Evolutionary conservation across 2,797 vertebrate species (phyloP).

Genomic region (Epinephelus coioides): DNA sequence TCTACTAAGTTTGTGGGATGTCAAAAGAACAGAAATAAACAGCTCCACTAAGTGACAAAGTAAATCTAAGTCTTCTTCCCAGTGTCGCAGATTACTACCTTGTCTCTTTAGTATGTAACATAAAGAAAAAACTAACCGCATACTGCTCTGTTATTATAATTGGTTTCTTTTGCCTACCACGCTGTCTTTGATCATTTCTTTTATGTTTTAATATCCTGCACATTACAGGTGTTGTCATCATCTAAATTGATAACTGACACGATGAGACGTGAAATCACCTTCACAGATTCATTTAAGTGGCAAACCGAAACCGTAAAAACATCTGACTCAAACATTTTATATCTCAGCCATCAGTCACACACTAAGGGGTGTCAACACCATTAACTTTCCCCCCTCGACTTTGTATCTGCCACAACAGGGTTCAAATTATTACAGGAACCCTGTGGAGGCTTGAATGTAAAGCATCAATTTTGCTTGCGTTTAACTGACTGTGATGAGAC

Average conservation of each 20-base stretch:
- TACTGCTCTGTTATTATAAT: neutral
- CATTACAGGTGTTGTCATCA: neutral
- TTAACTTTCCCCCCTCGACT: constrained; percentile 5
- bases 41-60: accelerated
- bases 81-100: neutral
- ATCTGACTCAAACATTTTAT: constrained; percentile 14
- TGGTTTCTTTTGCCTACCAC: neutral
- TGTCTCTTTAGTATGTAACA: neutral
- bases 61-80: neutral
- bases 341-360: constrained; percentile 26
- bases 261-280: constrained; percentile 9
- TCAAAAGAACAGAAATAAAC: neutral
- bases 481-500: neutral
- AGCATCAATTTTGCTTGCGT: neutral
- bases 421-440: constrained; percentile 15
- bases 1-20: neutral
- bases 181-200: neutral
- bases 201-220: neutral
- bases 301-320: constrained; percentile 9
- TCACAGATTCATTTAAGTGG: constrained; percentile 3
- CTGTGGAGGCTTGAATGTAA: constrained; percentile 6
- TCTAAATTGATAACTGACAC: neutral
- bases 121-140: neutral
- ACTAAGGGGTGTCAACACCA: constrained; percentile 5
- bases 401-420: constrained; percentile 19